Percentiles rank a stretch among this genome's conserved stretches.
Conservation (phyloP, 2,797 vertebrate genomes). For the Semotilus atromaculatus region DNA sequence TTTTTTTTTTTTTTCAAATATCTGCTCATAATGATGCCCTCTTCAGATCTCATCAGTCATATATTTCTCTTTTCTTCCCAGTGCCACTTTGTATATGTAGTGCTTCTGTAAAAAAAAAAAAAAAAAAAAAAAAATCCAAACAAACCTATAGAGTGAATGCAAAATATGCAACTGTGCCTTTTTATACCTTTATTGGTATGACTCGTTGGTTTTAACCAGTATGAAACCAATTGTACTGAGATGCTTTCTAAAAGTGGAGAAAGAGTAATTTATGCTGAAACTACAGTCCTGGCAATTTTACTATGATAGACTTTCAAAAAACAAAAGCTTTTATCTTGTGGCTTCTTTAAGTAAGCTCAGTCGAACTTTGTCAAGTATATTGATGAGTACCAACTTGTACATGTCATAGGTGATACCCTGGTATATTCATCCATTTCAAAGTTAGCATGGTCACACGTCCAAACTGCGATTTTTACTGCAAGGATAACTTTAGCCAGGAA, state of each 20-base stretch:
- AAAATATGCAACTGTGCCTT: constrained; percentile 99
- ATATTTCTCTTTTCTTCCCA: constrained; percentile 83
- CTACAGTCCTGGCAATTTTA: constrained; percentile 81
- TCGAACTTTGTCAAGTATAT: constrained; percentile 77
- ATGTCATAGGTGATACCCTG: constrained; percentile 60
- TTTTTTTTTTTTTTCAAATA: constrained; percentile 77
- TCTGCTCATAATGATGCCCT: constrained; percentile 56
- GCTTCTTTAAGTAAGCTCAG: constrained; percentile 86
- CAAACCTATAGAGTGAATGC: constrained; percentile 91
- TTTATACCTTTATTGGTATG: constrained; percentile 95
- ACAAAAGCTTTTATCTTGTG: constrained; percentile 79
- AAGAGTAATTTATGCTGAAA: constrained; percentile 78
- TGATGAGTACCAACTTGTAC: constrained; percentile 62
- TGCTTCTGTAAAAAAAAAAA: constrained; percentile 85
- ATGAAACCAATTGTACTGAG: constrained; percentile 79
- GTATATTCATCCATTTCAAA: constrained; percentile 68
- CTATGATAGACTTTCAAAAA: constrained; percentile 76
- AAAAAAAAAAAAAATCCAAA: constrained; percentile 56
- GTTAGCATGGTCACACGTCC: constrained; percentile 67
- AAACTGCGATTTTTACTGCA: constrained; percentile 70
- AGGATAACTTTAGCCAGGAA: constrained; percentile 65
- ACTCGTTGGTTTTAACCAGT: constrained; percentile 87
- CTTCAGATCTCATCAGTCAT: constrained; percentile 47
- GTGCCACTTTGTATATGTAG: constrained; percentile 94
- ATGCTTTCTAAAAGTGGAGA: constrained; percentile 82